Percentiles rank a stretch among this genome's conserved stretches.
Conservation (phyloP, 2,113 vertebrate species). For the Lates calcarifer region DNA sequence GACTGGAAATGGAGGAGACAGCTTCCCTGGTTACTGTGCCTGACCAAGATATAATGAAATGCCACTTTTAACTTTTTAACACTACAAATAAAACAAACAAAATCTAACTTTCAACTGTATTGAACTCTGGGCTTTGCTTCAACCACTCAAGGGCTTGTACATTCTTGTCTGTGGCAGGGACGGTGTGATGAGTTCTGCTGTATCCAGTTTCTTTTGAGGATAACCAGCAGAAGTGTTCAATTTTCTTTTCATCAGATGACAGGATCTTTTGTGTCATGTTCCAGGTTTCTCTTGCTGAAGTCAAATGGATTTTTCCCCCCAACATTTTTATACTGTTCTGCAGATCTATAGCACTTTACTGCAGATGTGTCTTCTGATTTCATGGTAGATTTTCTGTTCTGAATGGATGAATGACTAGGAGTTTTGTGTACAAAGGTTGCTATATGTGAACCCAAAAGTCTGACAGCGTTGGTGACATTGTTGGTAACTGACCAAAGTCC, state of each 20-base stretch:
- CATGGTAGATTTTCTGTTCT: constrained; percentile 6
- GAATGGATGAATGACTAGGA: not conserved
- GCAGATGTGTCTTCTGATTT: not conserved
- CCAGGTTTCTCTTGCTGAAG: not conserved
- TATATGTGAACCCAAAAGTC: not conserved
- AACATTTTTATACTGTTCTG: not conserved
- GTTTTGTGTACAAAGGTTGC: not conserved
- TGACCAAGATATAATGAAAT: not conserved
- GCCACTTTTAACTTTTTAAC: not conserved
- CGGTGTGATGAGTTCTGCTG: not conserved
- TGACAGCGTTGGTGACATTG: not conserved
- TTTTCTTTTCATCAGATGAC: constrained; percentile 37
- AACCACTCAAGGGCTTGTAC: constrained; percentile 13
- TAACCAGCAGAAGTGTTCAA: constrained; percentile 16
- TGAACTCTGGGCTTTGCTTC: not conserved
- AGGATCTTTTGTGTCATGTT: constrained; percentile 11
- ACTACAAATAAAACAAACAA: not conserved
- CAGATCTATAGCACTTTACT: not conserved
- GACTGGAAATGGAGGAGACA: not conserved
- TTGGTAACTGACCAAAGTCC: not conserved
- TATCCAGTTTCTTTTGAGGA: not conserved
- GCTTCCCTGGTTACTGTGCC: not conserved
- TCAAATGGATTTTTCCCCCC: not conserved
- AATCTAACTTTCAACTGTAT: not conserved
- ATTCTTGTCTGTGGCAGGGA: not conserved